Conservation (phyloP, 35 echinoderm and acorn worm species). For the Lytechinus variegatus region DNA sequence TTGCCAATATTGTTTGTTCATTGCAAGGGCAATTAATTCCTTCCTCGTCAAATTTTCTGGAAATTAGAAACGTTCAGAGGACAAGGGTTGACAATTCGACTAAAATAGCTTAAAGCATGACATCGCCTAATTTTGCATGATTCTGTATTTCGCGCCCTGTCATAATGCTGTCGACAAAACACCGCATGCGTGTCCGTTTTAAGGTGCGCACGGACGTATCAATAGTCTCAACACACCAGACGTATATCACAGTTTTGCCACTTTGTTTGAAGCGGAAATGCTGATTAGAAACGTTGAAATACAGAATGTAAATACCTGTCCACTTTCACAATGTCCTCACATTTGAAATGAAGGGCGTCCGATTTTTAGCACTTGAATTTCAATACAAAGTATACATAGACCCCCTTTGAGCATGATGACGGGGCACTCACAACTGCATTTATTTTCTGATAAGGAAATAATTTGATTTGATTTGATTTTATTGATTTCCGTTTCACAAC, state of each 20-base stretch:
- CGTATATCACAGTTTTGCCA: background rate
- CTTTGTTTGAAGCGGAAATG: background rate
- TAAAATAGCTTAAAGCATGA: constrained; percentile 30
- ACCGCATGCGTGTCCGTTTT: constrained; percentile 19
- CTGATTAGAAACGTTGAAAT: background rate
- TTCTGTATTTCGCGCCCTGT: background rate
- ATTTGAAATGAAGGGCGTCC: too few species aligned
- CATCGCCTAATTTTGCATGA: constrained; percentile 7
- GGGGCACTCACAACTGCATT: too few species aligned
- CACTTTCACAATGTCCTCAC: too few species aligned
- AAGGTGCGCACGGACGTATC: constrained; percentile 3
- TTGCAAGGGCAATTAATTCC: background rate
- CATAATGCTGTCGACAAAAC: constrained; percentile 1
- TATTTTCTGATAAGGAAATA: too few species aligned
- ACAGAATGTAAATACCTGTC: background rate
- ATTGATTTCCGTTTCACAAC: too few species aligned
- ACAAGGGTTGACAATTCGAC: background rate
- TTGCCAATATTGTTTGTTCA: constrained; percentile 4
- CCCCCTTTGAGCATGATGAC: too few species aligned
- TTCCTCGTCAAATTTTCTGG: constrained; percentile 22
- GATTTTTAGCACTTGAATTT: too few species aligned
- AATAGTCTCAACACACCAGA: background rate
- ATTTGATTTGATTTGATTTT: too few species aligned
- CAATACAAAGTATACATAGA: too few species aligned
- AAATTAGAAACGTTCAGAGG: constrained; percentile 1